These are phyloP conservation scores for Chloroceryle amazona DNA, from an alignment of 2,797 vertebrate genomes.

Conservation along the genomic window DNA sequence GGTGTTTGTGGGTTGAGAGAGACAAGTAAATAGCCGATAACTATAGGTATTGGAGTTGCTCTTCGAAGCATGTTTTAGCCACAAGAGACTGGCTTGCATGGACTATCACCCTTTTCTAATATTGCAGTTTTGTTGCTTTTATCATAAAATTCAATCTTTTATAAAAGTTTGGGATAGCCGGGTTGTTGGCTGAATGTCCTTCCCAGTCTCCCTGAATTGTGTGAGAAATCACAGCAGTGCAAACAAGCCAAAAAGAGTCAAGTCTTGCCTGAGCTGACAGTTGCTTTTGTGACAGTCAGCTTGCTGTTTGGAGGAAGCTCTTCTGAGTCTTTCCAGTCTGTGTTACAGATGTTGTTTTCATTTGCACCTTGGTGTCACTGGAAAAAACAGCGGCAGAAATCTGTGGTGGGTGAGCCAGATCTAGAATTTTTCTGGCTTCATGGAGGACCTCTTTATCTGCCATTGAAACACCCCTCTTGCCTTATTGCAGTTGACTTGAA, in stretches of 20 bases:
- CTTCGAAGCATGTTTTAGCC: not conserved
- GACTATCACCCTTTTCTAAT: not conserved
- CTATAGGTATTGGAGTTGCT: not conserved
- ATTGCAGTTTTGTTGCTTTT: not conserved
- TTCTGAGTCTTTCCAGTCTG: not conserved
- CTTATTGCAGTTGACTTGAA: conserved; percentile 22
- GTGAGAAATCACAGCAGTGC: not conserved
- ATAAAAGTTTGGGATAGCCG: not conserved
- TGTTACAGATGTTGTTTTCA: not conserved
- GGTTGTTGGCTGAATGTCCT: not conserved
- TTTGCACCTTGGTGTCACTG: not conserved
- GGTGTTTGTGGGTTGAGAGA: not conserved
- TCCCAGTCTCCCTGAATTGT: fast-evolving
- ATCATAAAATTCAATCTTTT: not conserved
- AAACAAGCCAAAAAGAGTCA: not conserved
- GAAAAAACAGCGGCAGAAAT: not conserved
- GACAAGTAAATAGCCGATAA: not conserved
- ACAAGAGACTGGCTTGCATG: not conserved
- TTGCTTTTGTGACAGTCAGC: not conserved
- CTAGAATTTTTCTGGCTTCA: conserved; percentile 19
- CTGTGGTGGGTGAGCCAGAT: not conserved
- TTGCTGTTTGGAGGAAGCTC: not conserved
- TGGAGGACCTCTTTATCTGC: conserved; percentile 31
- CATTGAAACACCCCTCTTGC: not conserved
- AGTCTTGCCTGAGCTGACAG: not conserved